Percentiles rank a stretch among this genome's conserved stretches.
phyloP scores from a whole-genome alignment of 2,113 vertebrate genomes.

The Empidonax alnorum region DNA sequence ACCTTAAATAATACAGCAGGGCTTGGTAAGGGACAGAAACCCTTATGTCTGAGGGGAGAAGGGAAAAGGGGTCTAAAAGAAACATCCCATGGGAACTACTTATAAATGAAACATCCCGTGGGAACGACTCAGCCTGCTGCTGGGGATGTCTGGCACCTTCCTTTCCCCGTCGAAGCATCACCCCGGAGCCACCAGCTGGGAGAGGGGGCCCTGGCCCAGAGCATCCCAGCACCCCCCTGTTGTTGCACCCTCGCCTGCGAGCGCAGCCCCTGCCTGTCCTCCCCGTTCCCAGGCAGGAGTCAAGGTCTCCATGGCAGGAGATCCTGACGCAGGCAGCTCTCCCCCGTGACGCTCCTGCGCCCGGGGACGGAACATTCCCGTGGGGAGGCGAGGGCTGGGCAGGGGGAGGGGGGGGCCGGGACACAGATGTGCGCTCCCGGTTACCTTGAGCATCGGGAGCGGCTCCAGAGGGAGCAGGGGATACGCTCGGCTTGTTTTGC shows the following conservation, averaged over 20 bases:
- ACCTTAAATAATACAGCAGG: not conserved
- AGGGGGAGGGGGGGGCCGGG: not conserved
- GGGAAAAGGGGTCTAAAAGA: not conserved
- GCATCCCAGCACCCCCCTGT: not conserved
- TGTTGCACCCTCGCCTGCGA: fast-evolving
- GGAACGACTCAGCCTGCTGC: not conserved
- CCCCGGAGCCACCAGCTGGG: not conserved
- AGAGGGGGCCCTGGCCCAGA: not conserved
- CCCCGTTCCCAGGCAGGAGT: slow-evolving; percentile 35
- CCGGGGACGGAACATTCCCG: slow-evolving; percentile 57
- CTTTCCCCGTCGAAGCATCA: not conserved
- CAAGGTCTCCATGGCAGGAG: slow-evolving; percentile 45
- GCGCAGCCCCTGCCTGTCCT: not conserved
- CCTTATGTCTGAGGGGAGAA: not conserved
- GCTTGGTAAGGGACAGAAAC: not conserved
- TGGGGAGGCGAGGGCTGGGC: not conserved
- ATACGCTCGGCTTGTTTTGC: slow-evolving; percentile 10
- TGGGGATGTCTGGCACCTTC: not conserved
- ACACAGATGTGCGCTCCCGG: not conserved
- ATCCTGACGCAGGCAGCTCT: slow-evolving; percentile 64
- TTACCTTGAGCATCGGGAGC: slow-evolving; percentile 42
- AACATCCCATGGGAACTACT: not conserved
- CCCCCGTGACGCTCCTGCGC: not conserved
- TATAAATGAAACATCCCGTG: not conserved
- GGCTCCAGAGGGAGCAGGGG: not conserved